A percentile compares a stretch with the other conserved stretches of the same genome.
Evolutionary conservation across 1,140 invertebrate species (phyloP).

Genomic region (Chironomus tepperi): DNA sequence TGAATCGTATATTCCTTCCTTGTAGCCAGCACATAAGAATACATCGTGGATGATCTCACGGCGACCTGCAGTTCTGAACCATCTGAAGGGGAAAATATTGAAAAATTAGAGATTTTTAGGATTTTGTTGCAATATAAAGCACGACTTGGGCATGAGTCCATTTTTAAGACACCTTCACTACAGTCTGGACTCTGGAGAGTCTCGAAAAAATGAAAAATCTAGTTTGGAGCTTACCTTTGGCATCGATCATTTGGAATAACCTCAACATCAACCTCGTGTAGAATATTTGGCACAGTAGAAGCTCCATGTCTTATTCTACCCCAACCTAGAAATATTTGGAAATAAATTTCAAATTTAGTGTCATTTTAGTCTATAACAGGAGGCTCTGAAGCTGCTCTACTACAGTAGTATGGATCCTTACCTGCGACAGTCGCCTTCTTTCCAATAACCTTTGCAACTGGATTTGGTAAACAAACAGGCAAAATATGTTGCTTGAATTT

Average conservation of each 20-base stretch:
- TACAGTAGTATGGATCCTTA: too few relatives aligned
- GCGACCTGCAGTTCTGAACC: slow-evolving; percentile 81
- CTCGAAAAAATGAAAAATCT: too few relatives aligned
- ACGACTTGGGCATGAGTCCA: too few relatives aligned
- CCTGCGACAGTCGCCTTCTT: slow-evolving; percentile 77
- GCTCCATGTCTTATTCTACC: slow-evolving; percentile 76
- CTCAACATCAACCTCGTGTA: slow-evolving; percentile 66
- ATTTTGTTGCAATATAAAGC: neutral
- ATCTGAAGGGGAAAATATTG: slow-evolving; percentile 45
- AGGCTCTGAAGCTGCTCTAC: too few relatives aligned
- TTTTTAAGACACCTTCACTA: too few relatives aligned
- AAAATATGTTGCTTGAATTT: slow-evolving; percentile 82
- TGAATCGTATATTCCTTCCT: slow-evolving; percentile 53
- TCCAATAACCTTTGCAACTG: slow-evolving; percentile 65
- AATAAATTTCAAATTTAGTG: neutral
- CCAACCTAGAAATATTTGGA: slow-evolving; percentile 49
- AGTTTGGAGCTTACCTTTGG: slow-evolving; percentile 44
- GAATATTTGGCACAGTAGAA: slow-evolving; percentile 54
- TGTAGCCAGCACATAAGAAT: slow-evolving; percentile 86
- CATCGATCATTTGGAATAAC: slow-evolving; percentile 87
- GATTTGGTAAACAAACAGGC: slow-evolving; percentile 70
- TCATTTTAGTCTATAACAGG: too few relatives aligned
- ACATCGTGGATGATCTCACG: slow-evolving; percentile 87
- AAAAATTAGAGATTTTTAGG: neutral
- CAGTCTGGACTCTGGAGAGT: too few relatives aligned